phyloP scores from a whole-genome alignment of 2,797 vertebrate genomes.

The Vireo griseus region DNA sequence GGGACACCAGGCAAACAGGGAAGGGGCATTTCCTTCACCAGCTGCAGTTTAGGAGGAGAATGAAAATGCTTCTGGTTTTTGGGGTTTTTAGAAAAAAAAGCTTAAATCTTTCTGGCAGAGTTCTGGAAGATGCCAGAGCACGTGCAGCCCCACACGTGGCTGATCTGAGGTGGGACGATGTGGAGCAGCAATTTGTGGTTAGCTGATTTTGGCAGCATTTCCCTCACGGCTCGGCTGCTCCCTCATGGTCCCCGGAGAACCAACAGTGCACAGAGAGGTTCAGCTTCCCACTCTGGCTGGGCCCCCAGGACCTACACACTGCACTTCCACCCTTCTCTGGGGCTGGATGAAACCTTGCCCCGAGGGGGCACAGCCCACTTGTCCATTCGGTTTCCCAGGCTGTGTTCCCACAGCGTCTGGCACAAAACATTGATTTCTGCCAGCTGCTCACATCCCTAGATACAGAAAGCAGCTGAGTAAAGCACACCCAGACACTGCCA shows the following conservation, averaged over 20 bases:
- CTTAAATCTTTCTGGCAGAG: not conserved
- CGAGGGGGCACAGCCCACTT: not conserved
- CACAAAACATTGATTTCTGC: not conserved
- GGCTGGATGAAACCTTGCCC: not conserved
- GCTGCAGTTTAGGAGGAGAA: not conserved
- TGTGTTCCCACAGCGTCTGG: not conserved
- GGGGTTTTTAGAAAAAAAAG: not conserved
- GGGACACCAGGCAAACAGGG: not conserved
- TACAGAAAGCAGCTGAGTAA: not conserved
- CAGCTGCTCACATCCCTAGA: not conserved
- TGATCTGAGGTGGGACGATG: not conserved
- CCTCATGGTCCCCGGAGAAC: not conserved
- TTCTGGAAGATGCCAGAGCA: not conserved
- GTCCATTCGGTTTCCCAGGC: not conserved
- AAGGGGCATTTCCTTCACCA: not conserved
- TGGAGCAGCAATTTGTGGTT: not conserved
- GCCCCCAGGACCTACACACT: not conserved
- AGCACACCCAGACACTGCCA: not conserved
- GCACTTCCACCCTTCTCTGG: not conserved
- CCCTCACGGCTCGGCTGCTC: not conserved
- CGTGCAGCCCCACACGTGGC: rapidly evolving
- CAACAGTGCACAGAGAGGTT: not conserved
- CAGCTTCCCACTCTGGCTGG: not conserved
- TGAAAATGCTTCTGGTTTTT: not conserved
- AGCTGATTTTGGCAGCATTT: not conserved